These are phyloP conservation scores for Rhagium mordax DNA, from an alignment of 2,888 invertebrate species.

Conservation along the genomic window DNA sequence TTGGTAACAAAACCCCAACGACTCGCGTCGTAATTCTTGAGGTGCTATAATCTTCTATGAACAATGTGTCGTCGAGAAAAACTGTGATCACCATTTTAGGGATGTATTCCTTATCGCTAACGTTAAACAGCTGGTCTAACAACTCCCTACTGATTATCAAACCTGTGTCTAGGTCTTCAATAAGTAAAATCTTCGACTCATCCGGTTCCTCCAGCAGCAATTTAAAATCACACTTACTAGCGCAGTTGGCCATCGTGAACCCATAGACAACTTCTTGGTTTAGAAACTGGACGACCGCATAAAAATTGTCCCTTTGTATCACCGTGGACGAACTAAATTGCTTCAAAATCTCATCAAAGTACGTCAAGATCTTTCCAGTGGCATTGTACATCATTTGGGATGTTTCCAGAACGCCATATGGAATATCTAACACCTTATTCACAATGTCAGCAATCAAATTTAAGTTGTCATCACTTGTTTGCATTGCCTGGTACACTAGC, in stretches of 20 bases:
- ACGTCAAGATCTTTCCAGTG: slow-evolving; percentile 21
- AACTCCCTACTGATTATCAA: slow-evolving; percentile 23
- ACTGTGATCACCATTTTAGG: slow-evolving; percentile 32
- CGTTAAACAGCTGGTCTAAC: slow-evolving; percentile 20
- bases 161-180: slow-evolving; percentile 19
- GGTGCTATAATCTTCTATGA: background rate
- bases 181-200: background rate
- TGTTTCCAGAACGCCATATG: slow-evolving; percentile 11
- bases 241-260: background rate
- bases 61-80: slow-evolving; percentile 35
- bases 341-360: slow-evolving; percentile 24
- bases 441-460: slow-evolving; percentile 60
- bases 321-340: background rate
- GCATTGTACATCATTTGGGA: slow-evolving; percentile 19
- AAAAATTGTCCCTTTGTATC: slow-evolving; percentile 12
- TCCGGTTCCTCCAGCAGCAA: background rate
- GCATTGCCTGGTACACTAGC: slow-evolving; percentile 36
- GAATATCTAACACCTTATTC: slow-evolving; percentile 70
- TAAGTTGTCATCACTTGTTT: slow-evolving; percentile 52
- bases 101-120: background rate
- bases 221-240: background rate
- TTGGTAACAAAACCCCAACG: slow-evolving; percentile 33
- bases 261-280: background rate
- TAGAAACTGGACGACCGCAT: background rate
- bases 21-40: slow-evolving; percentile 30